These are phyloP conservation scores for Rhinella marina DNA, from an alignment of 2,797 vertebrate genomes.

Conservation along the genomic window DNA sequence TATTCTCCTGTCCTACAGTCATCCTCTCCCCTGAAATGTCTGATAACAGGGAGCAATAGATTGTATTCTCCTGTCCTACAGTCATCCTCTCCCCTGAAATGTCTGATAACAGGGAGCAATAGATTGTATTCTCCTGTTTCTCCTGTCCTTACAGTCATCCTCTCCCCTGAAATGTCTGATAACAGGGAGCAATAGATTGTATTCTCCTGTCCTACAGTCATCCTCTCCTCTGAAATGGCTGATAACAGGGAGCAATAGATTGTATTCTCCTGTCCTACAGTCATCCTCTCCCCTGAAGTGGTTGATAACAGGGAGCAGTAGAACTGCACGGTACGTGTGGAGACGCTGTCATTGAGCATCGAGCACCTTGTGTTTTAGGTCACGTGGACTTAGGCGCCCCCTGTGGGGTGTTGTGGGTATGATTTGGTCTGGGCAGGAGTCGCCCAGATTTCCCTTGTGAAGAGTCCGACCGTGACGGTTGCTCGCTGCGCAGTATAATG, in stretches of 20 bases:
- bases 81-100: no score
- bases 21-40: no score
- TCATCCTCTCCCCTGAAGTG: neutral
- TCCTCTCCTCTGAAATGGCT: neutral
- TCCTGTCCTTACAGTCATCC: no score
- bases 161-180: no score
- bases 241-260: neutral
- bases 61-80: no score
- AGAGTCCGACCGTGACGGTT: neutral
- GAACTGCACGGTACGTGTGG: neutral
- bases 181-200: neutral
- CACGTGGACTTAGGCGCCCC: neutral
- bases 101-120: no score
- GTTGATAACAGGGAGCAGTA: neutral
- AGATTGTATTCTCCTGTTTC: no score
- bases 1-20: no score
- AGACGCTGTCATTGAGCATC: neutral
- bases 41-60: no score
- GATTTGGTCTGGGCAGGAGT: neutral
- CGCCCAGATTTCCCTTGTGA: neutral
- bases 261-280: neutral
- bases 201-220: neutral
- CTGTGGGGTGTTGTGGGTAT: neutral
- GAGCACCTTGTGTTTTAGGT: neutral
- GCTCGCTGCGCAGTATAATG: slow-evolving; percentile 14